Percentiles rank a stretch among this genome's conserved stretches.
Evolutionary conservation across 1,140 invertebrate genomes (phyloP).

Genomic region (Notospermus geniculatus): DNA sequence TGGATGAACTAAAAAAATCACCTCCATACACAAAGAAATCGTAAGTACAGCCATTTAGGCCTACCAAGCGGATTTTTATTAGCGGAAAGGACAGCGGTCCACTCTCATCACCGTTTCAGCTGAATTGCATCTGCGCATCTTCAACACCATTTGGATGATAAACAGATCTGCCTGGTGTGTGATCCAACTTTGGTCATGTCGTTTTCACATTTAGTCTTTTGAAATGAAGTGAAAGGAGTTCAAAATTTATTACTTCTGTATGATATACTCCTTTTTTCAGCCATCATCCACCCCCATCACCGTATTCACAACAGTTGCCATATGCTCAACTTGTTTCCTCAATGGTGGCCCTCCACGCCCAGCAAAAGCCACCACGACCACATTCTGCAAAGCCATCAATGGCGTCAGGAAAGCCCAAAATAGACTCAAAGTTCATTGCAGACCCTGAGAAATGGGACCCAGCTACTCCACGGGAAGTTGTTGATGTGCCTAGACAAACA

Average conservation of each 20-base stretch:
- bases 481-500: too few species aligned
- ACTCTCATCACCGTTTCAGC: too few species aligned
- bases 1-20: constrained; percentile 41
- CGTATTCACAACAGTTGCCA: constrained; percentile 46
- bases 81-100: too few species aligned
- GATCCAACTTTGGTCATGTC: too few species aligned
- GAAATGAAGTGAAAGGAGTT: too few species aligned
- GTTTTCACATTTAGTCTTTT: too few species aligned
- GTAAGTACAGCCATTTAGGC: too few species aligned
- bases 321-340: constrained; percentile 25
- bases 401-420: constrained; percentile 41
- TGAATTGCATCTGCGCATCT: too few species aligned
- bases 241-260: too few species aligned
- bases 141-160: too few species aligned
- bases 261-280: constrained; percentile 12
- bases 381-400: constrained; percentile 9
- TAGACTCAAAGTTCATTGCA: constrained; percentile 52
- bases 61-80: too few species aligned
- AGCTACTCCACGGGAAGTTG: constrained; percentile 34
- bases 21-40: constrained; percentile 17
- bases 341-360: constrained; percentile 27
- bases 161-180: too few species aligned
- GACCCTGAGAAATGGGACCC: constrained; percentile 48
- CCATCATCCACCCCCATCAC: constrained; percentile 29
- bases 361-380: constrained; percentile 28